phyloP scores from a whole-genome alignment of 2,113 vertebrate genomes.

The Atlantisia rogersi region DNA sequence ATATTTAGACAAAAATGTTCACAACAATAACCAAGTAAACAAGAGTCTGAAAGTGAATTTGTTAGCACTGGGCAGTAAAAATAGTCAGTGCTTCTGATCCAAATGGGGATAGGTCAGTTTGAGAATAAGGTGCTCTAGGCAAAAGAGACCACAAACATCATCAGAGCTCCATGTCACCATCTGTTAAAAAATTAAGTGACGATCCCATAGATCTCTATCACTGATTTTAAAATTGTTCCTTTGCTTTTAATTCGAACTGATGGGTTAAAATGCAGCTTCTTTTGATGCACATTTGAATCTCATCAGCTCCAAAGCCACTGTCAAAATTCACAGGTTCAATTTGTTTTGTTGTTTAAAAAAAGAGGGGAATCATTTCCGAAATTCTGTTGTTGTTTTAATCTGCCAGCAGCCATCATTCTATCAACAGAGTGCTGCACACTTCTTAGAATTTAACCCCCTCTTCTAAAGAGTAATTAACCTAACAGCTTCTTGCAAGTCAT shows the following conservation, averaged over 20 bases:
- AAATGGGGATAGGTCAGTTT: not conserved
- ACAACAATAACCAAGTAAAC: not conserved
- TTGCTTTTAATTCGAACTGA: not conserved
- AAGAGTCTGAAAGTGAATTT: not conserved
- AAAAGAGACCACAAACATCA: not conserved
- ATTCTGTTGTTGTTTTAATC: slow-evolving; percentile 49
- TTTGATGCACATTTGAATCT: not conserved
- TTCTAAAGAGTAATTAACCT: slow-evolving; percentile 65
- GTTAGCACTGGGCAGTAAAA: not conserved
- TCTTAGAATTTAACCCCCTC: slow-evolving; percentile 45
- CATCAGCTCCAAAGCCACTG: not conserved
- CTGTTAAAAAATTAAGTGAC: not conserved
- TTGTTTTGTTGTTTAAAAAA: not conserved
- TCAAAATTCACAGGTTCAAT: not conserved
- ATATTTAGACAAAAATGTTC: not conserved
- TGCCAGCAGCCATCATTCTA: slow-evolving; percentile 5
- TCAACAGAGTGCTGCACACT: slow-evolving; percentile 29
- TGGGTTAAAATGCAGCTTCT: not conserved
- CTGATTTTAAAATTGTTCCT: not conserved
- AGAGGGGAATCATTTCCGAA: not conserved
- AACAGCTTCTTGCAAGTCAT: slow-evolving; percentile 60
- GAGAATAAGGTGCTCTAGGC: not conserved
- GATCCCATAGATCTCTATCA: not conserved
- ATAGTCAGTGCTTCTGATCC: not conserved
- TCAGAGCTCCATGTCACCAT: not conserved